phyloP scores from a whole-genome alignment of 1,140 invertebrate species.

The Archivesica marissinica region DNA sequence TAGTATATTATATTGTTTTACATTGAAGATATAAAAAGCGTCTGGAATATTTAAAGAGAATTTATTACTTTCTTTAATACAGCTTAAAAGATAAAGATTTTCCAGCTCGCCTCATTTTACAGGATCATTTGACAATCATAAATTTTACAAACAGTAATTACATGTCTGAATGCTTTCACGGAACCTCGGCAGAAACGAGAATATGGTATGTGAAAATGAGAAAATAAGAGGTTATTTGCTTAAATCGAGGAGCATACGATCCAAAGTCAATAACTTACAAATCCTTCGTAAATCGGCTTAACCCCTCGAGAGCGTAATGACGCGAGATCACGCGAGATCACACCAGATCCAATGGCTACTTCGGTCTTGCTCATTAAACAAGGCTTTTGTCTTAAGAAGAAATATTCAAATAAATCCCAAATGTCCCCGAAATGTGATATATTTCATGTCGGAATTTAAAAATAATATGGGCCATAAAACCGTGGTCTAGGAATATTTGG shows the following conservation, averaged over 20 bases:
- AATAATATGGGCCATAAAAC: constrained; percentile 44
- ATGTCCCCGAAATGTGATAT: constrained; percentile 35
- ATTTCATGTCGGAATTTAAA: constrained; percentile 37
- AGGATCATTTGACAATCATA: constrained; percentile 31
- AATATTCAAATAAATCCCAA: constrained; percentile 55
- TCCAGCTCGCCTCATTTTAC: not conserved
- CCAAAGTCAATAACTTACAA: constrained; percentile 37
- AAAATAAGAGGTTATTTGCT: constrained; percentile 64
- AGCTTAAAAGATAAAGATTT: constrained; percentile 25
- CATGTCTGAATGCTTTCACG: constrained; percentile 41
- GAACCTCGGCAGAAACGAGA: not conserved
- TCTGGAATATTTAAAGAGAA: not conserved
- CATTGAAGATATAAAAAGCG: too few species aligned
- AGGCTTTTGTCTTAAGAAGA: constrained; percentile 53
- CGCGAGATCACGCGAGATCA: constrained; percentile 50
- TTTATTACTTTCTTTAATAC: constrained; percentile 18
- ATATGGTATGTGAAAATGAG: constrained; percentile 52
- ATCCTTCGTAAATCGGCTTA: constrained; percentile 59
- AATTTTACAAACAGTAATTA: constrained; percentile 57
- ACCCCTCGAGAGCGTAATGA: constrained; percentile 53
- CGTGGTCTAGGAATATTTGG: not conserved
- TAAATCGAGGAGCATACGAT: constrained; percentile 47
- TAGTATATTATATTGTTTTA: too few species aligned
- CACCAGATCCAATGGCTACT: constrained; percentile 35
- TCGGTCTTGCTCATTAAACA: constrained; percentile 46